Evolutionary conservation across 1,140 invertebrate genomes (phyloP).

Genomic region (Himalopsyche phryganea): DNA sequence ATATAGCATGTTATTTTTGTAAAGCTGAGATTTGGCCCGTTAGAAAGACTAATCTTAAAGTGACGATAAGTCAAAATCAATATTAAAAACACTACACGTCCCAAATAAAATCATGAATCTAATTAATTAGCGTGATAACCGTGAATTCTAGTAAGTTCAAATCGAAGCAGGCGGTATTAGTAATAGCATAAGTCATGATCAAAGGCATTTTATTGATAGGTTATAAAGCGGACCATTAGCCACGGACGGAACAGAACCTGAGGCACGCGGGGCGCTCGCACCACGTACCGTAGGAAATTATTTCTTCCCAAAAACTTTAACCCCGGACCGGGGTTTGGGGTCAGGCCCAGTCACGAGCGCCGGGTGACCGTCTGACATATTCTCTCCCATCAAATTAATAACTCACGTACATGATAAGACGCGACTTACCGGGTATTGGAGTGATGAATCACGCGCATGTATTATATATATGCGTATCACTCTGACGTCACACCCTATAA

Average conservation of each 20-base stretch:
- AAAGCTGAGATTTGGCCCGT: too few species aligned
- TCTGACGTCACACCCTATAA: too few species aligned
- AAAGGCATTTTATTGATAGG: constrained; percentile 15
- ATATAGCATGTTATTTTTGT: too few species aligned
- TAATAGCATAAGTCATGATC: constrained; percentile 4
- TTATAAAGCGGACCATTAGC: constrained; percentile 12
- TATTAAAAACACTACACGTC: background rate
- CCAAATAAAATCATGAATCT: constrained; percentile 10
- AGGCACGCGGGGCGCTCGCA: background rate
- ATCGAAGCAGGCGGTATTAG: constrained; percentile 15
- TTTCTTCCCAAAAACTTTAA: constrained; percentile 8
- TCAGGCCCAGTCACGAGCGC: constrained; percentile 12
- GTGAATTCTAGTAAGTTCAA: constrained; percentile 20
- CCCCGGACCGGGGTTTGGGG: constrained; percentile 5
- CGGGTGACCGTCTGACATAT: constrained; percentile 4
- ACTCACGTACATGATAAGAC: constrained; percentile 7
- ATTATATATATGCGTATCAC: too few species aligned
- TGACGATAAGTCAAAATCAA: background rate
- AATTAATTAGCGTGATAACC: constrained; percentile 23
- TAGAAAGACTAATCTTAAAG: too few species aligned
- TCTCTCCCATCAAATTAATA: constrained; percentile 16
- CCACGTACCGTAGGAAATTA: background rate
- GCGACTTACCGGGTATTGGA: too few species aligned
- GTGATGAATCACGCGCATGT: too few species aligned
- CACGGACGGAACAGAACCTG: background rate